phyloP scores from a whole-genome alignment of 2,113 vertebrate genomes.

The Podarcis cretensis region DNA sequence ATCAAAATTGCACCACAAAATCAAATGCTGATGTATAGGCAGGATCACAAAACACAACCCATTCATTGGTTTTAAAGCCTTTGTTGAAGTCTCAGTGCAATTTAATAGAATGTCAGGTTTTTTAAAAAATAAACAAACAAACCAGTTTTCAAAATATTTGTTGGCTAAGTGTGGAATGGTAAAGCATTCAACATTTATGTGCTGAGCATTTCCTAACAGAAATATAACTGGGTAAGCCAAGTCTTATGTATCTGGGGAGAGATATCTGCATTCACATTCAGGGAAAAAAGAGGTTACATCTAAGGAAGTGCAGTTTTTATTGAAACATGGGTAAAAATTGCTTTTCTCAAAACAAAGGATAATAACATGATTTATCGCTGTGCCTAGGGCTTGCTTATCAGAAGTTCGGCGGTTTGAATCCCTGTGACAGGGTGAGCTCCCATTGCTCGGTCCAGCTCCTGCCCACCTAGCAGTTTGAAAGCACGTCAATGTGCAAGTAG shows the following conservation, averaged over 20 bases:
- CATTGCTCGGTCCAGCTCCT: too few species aligned
- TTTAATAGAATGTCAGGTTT: background rate
- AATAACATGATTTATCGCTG: background rate
- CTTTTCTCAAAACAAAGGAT: background rate
- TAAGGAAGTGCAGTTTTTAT: background rate
- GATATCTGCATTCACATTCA: too few species aligned
- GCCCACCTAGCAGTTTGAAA: too few species aligned
- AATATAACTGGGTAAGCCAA: background rate
- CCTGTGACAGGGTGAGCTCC: too few species aligned
- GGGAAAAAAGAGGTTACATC: background rate
- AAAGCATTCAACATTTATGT: background rate
- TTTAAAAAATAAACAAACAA: background rate
- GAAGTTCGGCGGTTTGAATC: too few species aligned
- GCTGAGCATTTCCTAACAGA: background rate
- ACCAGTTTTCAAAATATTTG: background rate
- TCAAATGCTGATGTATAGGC: background rate
- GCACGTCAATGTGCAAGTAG: too few species aligned
- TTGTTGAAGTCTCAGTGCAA: background rate
- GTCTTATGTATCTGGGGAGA: background rate
- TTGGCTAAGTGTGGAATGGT: background rate
- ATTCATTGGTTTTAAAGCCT: background rate
- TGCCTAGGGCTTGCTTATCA: too few species aligned
- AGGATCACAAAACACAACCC: background rate
- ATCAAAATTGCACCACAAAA: background rate
- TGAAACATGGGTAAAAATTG: background rate